Evolutionary conservation across 2,888 invertebrate species (phyloP).

Genomic region (Zaprionus bogoriensis): DNA sequence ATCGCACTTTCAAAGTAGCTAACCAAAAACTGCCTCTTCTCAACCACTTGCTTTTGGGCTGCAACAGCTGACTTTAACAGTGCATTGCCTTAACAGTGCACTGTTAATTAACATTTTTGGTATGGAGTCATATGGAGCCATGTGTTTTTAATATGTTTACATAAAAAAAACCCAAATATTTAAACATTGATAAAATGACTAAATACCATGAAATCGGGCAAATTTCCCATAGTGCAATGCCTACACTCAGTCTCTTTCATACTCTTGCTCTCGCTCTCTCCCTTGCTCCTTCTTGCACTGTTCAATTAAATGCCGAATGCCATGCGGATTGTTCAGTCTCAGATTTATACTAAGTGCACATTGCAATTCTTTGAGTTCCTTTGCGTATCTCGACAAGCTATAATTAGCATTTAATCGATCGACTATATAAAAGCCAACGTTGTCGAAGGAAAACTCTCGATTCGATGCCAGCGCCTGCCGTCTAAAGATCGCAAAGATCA

Average conservation of each 20-base stretch:
- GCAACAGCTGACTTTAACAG: too few relatives aligned
- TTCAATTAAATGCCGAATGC: slow-evolving; percentile 53
- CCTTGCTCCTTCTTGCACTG: not conserved
- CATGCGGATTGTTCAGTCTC: slow-evolving; percentile 16
- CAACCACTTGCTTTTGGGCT: too few relatives aligned
- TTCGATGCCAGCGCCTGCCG: slow-evolving; percentile 54
- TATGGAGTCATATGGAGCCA: too few relatives aligned
- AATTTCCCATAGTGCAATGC: too few relatives aligned
- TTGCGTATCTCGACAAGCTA: slow-evolving; percentile 22
- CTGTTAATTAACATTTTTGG: too few relatives aligned
- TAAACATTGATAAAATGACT: too few relatives aligned
- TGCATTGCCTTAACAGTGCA: too few relatives aligned
- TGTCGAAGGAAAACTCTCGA: slow-evolving; percentile 48
- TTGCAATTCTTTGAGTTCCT: slow-evolving; percentile 18
- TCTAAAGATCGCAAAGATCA: slow-evolving; percentile 12
- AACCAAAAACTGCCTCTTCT: too few relatives aligned
- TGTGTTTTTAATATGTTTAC: too few relatives aligned
- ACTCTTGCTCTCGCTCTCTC: not conserved
- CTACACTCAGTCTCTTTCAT: not conserved
- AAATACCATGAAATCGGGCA: too few relatives aligned
- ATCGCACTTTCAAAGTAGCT: too few relatives aligned
- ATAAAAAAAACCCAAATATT: too few relatives aligned
- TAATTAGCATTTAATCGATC: slow-evolving; percentile 37
- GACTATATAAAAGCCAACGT: slow-evolving; percentile 53
- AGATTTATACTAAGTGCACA: slow-evolving; percentile 5